These are phyloP conservation scores for Drosophila tani DNA, from an alignment of 1,140 invertebrate species.

Conservation along the genomic window DNA sequence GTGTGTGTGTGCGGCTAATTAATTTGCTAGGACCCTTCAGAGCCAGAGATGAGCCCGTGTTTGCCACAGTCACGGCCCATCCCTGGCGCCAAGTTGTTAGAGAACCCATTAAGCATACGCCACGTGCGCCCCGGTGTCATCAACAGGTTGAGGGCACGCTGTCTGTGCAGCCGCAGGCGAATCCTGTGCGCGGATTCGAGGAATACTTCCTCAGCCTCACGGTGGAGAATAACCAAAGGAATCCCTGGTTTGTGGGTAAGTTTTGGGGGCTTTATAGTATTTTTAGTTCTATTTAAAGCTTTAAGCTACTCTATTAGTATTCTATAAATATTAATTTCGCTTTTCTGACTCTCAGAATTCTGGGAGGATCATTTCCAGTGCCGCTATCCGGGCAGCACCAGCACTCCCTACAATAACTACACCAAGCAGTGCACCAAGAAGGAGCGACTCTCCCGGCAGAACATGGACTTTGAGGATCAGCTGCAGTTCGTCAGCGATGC, in stretches of 20 bases:
- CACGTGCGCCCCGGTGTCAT: constrained; percentile 33
- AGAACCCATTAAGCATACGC: constrained; percentile 61
- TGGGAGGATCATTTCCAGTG: constrained; percentile 97
- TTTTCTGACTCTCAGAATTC: constrained; percentile 89
- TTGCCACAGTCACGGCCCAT: constrained; percentile 7
- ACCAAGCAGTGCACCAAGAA: constrained; percentile 88
- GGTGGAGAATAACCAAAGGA: constrained; percentile 93
- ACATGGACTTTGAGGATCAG: constrained; percentile 94
- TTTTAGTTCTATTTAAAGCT: too few species aligned
- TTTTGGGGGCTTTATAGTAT: too few species aligned
- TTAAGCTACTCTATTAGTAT: too few species aligned
- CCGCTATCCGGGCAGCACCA: constrained; percentile 90
- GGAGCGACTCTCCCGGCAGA: constrained; percentile 90
- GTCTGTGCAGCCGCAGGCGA: constrained; percentile 95
- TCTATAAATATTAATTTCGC: neutral
- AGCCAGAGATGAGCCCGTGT: constrained; percentile 13
- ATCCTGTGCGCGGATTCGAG: constrained; percentile 94
- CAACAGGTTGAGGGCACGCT: constrained; percentile 92
- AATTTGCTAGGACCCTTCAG: constrained; percentile 43
- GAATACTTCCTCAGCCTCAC: constrained; percentile 95
- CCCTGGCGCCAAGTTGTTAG: neutral
- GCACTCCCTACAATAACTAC: constrained; percentile 94
- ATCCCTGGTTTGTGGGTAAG: constrained; percentile 97
- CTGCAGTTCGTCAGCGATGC: constrained; percentile 97
- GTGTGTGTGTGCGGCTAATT: constrained; percentile 56